These are phyloP conservation scores for Halotydeus destructor DNA, from an alignment of 1,140 invertebrate species.

Conservation along the genomic window DNA sequence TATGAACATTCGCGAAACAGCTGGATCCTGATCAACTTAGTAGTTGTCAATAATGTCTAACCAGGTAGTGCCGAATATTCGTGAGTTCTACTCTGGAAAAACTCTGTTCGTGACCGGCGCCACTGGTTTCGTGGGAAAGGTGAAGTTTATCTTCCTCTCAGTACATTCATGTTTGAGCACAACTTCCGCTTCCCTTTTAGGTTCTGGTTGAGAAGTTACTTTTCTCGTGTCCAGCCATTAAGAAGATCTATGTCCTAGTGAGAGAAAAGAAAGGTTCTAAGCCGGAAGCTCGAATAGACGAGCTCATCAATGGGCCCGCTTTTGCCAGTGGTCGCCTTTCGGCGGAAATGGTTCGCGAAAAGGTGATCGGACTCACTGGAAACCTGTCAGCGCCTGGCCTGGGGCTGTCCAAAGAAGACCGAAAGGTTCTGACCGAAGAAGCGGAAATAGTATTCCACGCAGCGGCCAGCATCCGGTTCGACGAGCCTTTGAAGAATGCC, in stretches of 20 bases:
- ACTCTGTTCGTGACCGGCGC: conserved; percentile 37
- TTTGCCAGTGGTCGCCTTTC: conserved; percentile 12
- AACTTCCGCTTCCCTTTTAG: conserved; percentile 16
- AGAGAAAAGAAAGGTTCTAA: conserved; percentile 24
- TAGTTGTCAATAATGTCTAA: too few relatives aligned
- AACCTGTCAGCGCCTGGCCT: conserved; percentile 72
- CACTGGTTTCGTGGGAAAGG: conserved; percentile 51
- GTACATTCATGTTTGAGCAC: too few relatives aligned
- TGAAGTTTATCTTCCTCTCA: conserved; percentile 20
- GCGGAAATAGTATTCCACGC: conserved; percentile 90
- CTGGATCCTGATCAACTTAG: too few relatives aligned
- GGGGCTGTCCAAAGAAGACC: conserved; percentile 58
- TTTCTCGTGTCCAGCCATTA: conserved; percentile 27
- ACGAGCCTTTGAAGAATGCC: conserved; percentile 74
- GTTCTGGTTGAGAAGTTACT: conserved; percentile 31
- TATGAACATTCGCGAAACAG: too few relatives aligned
- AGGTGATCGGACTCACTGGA: conserved; percentile 64
- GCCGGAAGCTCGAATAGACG: conserved; percentile 21
- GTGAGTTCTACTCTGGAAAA: conserved; percentile 35
- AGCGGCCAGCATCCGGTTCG: conserved; percentile 91
- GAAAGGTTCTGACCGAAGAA: conserved; percentile 39
- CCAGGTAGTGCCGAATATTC: too few relatives aligned
- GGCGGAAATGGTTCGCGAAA: conserved; percentile 22
- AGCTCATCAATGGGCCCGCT: conserved; percentile 16
- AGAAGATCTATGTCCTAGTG: conserved; percentile 26